Evolutionary conservation across 2,113 vertebrate genomes (phyloP).

Genomic region (Isurus oxyrinchus): DNA sequence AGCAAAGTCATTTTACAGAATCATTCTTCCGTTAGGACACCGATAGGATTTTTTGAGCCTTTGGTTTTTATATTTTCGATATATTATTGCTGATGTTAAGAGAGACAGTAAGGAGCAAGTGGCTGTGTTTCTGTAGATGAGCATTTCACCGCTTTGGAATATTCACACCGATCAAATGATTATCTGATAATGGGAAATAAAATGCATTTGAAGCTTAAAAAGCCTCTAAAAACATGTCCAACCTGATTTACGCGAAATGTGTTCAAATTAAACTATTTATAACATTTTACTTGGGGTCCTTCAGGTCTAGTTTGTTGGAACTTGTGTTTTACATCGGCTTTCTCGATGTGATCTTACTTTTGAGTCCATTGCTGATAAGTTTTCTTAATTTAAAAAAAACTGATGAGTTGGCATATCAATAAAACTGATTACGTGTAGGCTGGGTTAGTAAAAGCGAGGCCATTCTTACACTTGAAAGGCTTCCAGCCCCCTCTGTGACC

Average conservation of each 20-base stretch:
- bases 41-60: no score
- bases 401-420: constrained; percentile 36
- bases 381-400: background rate
- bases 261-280: background rate
- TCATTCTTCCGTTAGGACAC: background rate
- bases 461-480: background rate
- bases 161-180: background rate
- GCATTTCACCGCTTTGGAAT: background rate
- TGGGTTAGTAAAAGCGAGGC: constrained; percentile 12
- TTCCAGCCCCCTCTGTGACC: constrained; percentile 27
- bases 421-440: constrained; percentile 33
- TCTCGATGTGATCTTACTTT: background rate
- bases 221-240: background rate
- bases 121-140: background rate
- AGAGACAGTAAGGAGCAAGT: background rate
- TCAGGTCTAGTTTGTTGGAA: background rate
- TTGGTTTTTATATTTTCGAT: background rate
- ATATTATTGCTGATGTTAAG: background rate
- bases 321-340: background rate
- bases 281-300: background rate
- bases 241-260: no score
- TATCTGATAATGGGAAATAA: background rate
- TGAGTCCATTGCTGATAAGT: background rate
- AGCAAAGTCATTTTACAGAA: background rate
- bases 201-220: background rate